These are phyloP conservation scores for Zaprionus vittiger DNA, from an alignment of 1,140 invertebrate genomes.

Conservation along the genomic window DNA sequence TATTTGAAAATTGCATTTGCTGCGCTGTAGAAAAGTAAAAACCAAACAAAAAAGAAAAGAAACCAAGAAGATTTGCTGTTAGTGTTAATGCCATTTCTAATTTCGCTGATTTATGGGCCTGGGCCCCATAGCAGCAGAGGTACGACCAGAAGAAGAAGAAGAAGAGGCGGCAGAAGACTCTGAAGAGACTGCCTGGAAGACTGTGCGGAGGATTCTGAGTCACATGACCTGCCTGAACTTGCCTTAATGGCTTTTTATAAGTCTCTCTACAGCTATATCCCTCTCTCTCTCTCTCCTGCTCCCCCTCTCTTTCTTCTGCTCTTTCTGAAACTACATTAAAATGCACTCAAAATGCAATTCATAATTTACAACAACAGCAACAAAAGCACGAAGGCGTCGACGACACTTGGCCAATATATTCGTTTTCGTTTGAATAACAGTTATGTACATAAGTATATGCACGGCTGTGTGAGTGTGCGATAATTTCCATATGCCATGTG, in stretches of 20 bases:
- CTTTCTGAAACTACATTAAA: conserved; percentile 21
- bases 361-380: conserved; percentile 11
- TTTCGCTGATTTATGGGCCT: conserved; percentile 69
- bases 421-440: conserved; percentile 53
- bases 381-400: conserved; percentile 2
- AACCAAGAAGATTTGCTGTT: conserved; percentile 34
- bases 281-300: neutral
- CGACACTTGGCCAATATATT: conserved; percentile 25
- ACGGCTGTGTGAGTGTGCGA: conserved; percentile 3
- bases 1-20: conserved; percentile 61
- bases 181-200: conserved; percentile 5
- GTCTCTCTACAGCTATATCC: conserved; percentile 13
- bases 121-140: neutral
- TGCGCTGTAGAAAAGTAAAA: conserved; percentile 1
- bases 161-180: neutral
- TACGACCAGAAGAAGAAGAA: neutral
- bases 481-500: conserved; percentile 34
- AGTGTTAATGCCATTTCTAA: conserved; percentile 63
- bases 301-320: neutral
- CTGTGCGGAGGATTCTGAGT: conserved; percentile 47
- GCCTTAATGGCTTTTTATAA: conserved; percentile 78
- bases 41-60: neutral
- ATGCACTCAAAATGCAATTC: conserved; percentile 43
- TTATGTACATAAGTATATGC: conserved; percentile 33
- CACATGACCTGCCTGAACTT: conserved; percentile 81